Conservation (phyloP, 2,797 vertebrate species). For the Tenualosa thibaudeaui region DNA sequence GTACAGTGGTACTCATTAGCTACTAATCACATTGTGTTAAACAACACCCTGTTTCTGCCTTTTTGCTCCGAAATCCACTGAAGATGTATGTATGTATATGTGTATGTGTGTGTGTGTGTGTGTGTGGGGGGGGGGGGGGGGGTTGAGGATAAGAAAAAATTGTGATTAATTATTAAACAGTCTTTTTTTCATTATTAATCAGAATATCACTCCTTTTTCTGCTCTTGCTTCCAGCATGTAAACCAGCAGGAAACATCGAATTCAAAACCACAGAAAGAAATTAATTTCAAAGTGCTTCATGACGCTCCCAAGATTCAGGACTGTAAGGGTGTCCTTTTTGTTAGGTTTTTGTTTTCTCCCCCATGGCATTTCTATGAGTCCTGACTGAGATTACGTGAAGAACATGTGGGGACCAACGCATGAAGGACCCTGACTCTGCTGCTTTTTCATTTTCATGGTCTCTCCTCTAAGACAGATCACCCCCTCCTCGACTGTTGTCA, state of each 20-base stretch:
- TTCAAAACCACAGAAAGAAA: conserved; percentile 26
- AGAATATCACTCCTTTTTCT: not conserved
- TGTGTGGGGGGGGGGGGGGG: not conserved
- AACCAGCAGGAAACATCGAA: conserved; percentile 11
- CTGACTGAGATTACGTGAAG: not conserved
- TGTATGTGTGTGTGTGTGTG: conserved; percentile 4
- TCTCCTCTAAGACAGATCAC: not conserved
- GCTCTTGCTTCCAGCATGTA: conserved; percentile 28
- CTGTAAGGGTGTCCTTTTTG: not conserved
- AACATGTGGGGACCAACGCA: not conserved
- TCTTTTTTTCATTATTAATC: conserved; percentile 4
- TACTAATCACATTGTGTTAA: conserved; percentile 19
- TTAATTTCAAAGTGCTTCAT: conserved; percentile 33
- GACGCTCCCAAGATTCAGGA: not conserved
- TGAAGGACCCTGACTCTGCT: no score
- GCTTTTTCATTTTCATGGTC: not conserved
- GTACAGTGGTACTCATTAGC: conserved; percentile 11
- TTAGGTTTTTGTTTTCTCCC: not conserved
- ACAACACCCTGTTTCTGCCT: not conserved
- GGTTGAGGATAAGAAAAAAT: not conserved
- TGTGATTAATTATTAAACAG: not conserved
- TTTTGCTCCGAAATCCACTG: not conserved
- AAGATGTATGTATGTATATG: not conserved
- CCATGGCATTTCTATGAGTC: not conserved
- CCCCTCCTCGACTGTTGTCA: not conserved